Evolutionary conservation across 2,888 invertebrate species (phyloP).

Genomic region (Orthonevra nobilis): DNA sequence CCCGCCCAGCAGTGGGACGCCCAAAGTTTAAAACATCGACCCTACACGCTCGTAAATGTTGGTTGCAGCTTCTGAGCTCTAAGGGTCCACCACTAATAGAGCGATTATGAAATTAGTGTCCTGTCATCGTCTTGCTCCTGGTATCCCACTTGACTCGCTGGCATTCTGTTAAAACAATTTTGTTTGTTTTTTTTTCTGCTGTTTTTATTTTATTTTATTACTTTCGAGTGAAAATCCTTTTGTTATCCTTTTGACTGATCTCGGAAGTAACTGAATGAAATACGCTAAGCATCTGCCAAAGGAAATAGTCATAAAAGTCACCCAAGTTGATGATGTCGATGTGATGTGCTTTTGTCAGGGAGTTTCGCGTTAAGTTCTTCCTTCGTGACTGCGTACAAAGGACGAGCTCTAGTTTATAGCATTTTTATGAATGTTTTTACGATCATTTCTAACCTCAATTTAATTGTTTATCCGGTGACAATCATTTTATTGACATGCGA

Average conservation of each 20-base stretch:
- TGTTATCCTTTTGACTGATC: constrained; percentile 62
- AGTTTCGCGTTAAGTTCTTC: neutral
- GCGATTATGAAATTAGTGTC: constrained; percentile 59
- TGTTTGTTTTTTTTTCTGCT: no score
- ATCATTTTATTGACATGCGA: constrained; percentile 77
- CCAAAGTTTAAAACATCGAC: constrained; percentile 38
- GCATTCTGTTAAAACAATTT: neutral
- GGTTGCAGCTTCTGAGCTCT: no score
- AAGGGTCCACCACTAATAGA: constrained; percentile 48
- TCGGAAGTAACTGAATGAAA: constrained; percentile 32
- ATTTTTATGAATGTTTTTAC: constrained; percentile 80
- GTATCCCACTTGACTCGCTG: neutral
- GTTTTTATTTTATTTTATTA: constrained; percentile 50
- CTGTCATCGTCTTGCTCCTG: neutral
- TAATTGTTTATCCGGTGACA: constrained; percentile 81
- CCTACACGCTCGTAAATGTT: constrained; percentile 26
- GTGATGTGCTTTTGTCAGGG: constrained; percentile 28
- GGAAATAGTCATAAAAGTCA: constrained; percentile 64
- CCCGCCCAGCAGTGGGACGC: neutral
- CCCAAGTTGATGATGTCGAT: constrained; percentile 57
- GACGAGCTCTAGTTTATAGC: constrained; percentile 75
- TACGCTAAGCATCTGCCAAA: constrained; percentile 62
- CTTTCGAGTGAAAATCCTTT: constrained; percentile 63
- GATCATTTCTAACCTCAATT: constrained; percentile 80
- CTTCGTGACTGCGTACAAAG: constrained; percentile 19